Conservation (phyloP, 2,888 invertebrate species). For the Cataglyphis albicans region DNA sequence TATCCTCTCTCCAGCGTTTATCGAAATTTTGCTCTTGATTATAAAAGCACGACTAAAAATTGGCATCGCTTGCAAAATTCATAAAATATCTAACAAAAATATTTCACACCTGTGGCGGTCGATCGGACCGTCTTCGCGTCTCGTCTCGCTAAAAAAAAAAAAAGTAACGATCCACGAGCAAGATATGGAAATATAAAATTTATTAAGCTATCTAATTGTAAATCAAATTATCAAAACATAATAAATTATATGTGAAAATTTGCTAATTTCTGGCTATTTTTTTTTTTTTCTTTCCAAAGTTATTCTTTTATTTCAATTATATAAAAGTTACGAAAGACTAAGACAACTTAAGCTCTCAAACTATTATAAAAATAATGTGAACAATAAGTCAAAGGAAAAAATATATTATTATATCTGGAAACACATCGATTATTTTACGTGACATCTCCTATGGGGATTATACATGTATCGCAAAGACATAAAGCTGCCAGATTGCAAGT, state of each 20-base stretch:
- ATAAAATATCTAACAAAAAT: conserved; percentile 36
- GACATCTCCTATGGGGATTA: neutral
- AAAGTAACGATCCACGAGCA: neutral
- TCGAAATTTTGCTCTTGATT: neutral
- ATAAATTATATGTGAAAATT: too few relatives aligned
- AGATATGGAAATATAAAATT: conserved; percentile 6
- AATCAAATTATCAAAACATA: too few relatives aligned
- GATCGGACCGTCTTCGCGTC: neutral
- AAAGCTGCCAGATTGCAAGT: conserved; percentile 15
- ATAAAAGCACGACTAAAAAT: conserved; percentile 8
- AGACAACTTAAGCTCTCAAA: too few relatives aligned
- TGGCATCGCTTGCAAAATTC: conserved; percentile 14
- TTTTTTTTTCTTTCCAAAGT: too few relatives aligned
- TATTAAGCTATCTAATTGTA: too few relatives aligned
- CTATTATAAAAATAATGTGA: too few relatives aligned
- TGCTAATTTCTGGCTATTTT: too few relatives aligned
- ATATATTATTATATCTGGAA: neutral
- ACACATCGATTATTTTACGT: conserved; percentile 18
- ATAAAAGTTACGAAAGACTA: too few relatives aligned
- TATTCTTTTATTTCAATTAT: too few relatives aligned
- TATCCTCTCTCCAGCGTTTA: neutral
- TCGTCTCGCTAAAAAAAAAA: neutral
- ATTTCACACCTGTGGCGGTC: conserved; percentile 11
- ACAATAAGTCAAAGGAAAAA: too few relatives aligned
- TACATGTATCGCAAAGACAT: neutral